A percentile compares a stretch with the other conserved stretches of the same genome.
These are phyloP conservation scores for Buphagus erythrorhynchus DNA, from an alignment of 2,797 vertebrate species.

Conservation along the genomic window DNA sequence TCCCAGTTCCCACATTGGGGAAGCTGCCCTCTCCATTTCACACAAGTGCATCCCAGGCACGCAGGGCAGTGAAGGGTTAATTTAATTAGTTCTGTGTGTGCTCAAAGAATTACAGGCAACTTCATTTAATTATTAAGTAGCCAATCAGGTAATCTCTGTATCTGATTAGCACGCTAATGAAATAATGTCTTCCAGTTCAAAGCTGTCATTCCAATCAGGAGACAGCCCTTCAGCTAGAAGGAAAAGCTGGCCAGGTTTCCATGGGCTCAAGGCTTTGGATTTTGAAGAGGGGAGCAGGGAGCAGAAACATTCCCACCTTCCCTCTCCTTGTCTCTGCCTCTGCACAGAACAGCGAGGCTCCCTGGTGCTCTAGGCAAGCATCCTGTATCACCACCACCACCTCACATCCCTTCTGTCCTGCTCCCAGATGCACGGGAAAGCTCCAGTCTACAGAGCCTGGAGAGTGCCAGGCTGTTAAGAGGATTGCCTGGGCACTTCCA, in stretches of 20 bases:
- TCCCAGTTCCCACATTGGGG: neutral
- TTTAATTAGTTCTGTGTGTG: constrained; percentile 76
- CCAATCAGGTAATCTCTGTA: constrained; percentile 76
- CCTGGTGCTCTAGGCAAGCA: neutral
- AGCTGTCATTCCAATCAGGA: constrained; percentile 75
- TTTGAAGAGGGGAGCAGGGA: neutral
- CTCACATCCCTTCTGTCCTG: accelerated
- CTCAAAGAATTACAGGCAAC: constrained; percentile 78
- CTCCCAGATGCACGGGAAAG: neutral
- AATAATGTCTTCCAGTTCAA: constrained; percentile 78
- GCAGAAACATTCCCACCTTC: neutral
- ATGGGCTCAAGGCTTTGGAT: constrained; percentile 28
- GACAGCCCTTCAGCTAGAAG: constrained; percentile 61
- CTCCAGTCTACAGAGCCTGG: neutral
- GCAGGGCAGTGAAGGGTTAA: constrained; percentile 70
- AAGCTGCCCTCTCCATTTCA: constrained; percentile 51
- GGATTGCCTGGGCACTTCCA: neutral
- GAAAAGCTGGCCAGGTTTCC: constrained; percentile 71
- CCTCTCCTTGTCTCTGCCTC: neutral
- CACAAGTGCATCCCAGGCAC: constrained; percentile 17
- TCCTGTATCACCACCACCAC: neutral
- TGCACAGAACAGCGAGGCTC: neutral
- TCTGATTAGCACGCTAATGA: constrained; percentile 76
- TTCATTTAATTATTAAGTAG: constrained; percentile 81
- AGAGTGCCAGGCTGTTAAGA: neutral